phyloP scores from a whole-genome alignment of 2,797 vertebrate genomes.

The Gila robusta region DNA sequence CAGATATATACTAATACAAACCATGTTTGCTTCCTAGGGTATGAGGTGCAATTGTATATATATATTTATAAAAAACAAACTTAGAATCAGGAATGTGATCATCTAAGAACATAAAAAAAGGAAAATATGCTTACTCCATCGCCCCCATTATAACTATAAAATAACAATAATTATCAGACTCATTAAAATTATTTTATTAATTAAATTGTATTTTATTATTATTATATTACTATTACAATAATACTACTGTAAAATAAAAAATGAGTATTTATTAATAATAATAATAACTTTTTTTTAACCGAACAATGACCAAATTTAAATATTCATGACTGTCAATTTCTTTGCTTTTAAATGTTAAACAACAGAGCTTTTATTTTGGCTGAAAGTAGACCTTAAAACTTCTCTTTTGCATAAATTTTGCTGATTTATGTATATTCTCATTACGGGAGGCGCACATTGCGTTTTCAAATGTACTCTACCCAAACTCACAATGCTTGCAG shows the following conservation, averaged over 20 bases:
- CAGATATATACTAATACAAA: not conserved
- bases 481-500: no score
- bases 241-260: not conserved
- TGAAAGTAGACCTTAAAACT: not conserved
- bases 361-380: not conserved
- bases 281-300: not conserved
- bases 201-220: not conserved
- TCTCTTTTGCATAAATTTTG: not conserved
- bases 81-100: not conserved
- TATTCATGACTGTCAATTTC: no score
- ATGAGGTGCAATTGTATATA: conserved; percentile 2
- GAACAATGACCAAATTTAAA: not conserved
- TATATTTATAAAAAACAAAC: conserved; percentile 1
- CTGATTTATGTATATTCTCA: not conserved
- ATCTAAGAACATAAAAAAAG: not conserved
- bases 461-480: not conserved
- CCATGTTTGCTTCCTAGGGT: conserved; percentile 15
- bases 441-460: not conserved
- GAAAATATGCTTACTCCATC: not conserved
- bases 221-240: not conserved
- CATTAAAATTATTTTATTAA: not conserved
- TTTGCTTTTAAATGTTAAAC: not conserved
- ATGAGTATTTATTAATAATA: not conserved
- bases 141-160: no score
- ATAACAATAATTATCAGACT: not conserved